Evolutionary conservation across 2,113 vertebrate species (phyloP).

Genomic region (Leptobrachium leishanense): DNA sequence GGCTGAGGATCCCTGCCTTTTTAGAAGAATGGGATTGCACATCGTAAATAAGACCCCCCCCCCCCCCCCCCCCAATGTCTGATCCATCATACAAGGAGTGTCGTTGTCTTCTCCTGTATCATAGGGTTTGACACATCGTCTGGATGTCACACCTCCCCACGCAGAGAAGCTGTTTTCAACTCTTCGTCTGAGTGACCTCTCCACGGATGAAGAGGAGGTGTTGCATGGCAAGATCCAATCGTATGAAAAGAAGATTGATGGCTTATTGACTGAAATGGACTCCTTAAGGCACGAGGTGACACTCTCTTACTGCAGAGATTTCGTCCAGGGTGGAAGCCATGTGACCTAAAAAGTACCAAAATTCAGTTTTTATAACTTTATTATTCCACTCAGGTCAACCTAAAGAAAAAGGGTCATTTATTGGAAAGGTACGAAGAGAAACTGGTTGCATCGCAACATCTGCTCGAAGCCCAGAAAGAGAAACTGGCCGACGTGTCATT

Average conservation of each 20-base stretch:
- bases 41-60: too few species aligned
- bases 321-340: background rate
- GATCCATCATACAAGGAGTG: too few species aligned
- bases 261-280: slow-evolving; percentile 79
- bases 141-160: slow-evolving; percentile 72
- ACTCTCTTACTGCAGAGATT: too few species aligned
- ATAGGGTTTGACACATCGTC: slow-evolving; percentile 75
- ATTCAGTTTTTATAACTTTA: background rate
- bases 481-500: slow-evolving; percentile 78
- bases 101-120: too few species aligned
- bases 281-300: slow-evolving; percentile 84
- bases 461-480: slow-evolving; percentile 78
- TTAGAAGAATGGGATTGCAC: too few species aligned
- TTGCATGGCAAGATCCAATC: slow-evolving; percentile 75
- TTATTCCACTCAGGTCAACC: slow-evolving; percentile 67
- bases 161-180: slow-evolving; percentile 69
- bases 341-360: background rate
- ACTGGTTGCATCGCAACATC: slow-evolving; percentile 70
- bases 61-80: too few species aligned
- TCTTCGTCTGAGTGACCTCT: slow-evolving; percentile 80
- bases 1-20: too few species aligned
- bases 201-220: slow-evolving; percentile 78
- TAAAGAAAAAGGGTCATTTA: slow-evolving; percentile 69
- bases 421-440: slow-evolving; percentile 70
- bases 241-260: slow-evolving; percentile 86